A percentile compares a stretch with the other conserved stretches of the same genome.
Conservation (phyloP, 2,888 invertebrate species). For the Zele albiditarsus region DNA sequence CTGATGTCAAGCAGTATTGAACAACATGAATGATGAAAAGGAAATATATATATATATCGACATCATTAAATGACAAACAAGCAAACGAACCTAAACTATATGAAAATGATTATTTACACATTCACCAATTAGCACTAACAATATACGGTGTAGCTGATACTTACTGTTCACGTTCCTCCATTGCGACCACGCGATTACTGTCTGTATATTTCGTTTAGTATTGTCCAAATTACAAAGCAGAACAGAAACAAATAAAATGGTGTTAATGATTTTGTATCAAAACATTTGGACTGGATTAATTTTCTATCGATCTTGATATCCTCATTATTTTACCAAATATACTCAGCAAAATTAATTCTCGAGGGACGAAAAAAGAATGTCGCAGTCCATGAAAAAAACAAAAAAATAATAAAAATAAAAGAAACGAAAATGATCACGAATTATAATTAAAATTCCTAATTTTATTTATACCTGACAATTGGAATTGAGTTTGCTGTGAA, state of each 20-base stretch:
- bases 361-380: constrained; percentile 19
- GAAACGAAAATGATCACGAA: constrained; percentile 18
- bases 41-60: too few species aligned
- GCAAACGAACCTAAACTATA: background rate
- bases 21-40: background rate
- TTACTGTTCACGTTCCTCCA: constrained; percentile 91
- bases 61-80: too few species aligned
- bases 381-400: constrained; percentile 37
- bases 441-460: constrained; percentile 44
- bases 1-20: background rate
- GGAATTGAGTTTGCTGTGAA: background rate
- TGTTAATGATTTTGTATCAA: constrained; percentile 69
- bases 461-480: background rate
- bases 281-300: constrained; percentile 42
- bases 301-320: constrained; percentile 16
- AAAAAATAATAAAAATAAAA: too few species aligned
- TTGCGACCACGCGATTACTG: constrained; percentile 83
- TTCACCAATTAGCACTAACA: background rate
- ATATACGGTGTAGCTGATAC: constrained; percentile 71
- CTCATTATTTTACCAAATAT: constrained; percentile 9
- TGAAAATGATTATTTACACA: background rate
- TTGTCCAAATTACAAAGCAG: constrained; percentile 75
- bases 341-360: background rate
- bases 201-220: constrained; percentile 77
- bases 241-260: constrained; percentile 73